Evolutionary conservation across 2,888 invertebrate genomes (phyloP).

Genomic region (Dichetophora obliterata): DNA sequence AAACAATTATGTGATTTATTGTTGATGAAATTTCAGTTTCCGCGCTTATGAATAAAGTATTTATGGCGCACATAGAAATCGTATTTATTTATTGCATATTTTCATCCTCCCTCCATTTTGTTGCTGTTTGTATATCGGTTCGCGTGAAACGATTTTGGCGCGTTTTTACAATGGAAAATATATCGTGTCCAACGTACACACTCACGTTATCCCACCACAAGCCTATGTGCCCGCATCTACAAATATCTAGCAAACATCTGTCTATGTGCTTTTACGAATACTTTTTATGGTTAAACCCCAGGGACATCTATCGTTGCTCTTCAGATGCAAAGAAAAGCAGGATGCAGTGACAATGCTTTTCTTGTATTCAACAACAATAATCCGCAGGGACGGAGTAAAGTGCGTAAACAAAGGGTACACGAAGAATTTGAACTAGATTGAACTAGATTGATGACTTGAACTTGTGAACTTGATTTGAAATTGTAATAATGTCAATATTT

Average conservation of each 20-base stretch:
- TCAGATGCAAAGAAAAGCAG: not conserved
- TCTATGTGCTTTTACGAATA: slow-evolving; percentile 17
- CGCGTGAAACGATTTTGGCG: slow-evolving; percentile 19
- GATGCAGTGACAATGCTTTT: not conserved
- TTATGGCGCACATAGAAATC: slow-evolving; percentile 11
- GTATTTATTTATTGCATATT: slow-evolving; percentile 18
- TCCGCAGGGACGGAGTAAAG: not conserved
- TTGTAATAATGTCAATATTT: too few relatives aligned
- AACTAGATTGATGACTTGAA: too few relatives aligned
- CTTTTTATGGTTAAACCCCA: slow-evolving; percentile 16
- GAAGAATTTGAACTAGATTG: too few relatives aligned
- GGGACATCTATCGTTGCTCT: slow-evolving; percentile 13
- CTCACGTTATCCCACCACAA: not conserved
- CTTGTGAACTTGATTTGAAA: too few relatives aligned
- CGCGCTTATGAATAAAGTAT: slow-evolving; percentile 8
- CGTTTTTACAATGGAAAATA: not conserved
- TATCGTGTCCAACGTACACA: not conserved
- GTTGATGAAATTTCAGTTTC: slow-evolving; percentile 35
- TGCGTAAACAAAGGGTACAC: too few relatives aligned
- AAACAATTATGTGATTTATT: slow-evolving; percentile 37
- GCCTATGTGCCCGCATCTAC: not conserved
- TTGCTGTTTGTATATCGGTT: slow-evolving; percentile 1
- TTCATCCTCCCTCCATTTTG: not conserved
- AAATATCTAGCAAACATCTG: slow-evolving; percentile 19
- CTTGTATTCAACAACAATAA: too few relatives aligned